Conservation (phyloP, 2,113 vertebrate species). For the Calonectris borealis region DNA sequence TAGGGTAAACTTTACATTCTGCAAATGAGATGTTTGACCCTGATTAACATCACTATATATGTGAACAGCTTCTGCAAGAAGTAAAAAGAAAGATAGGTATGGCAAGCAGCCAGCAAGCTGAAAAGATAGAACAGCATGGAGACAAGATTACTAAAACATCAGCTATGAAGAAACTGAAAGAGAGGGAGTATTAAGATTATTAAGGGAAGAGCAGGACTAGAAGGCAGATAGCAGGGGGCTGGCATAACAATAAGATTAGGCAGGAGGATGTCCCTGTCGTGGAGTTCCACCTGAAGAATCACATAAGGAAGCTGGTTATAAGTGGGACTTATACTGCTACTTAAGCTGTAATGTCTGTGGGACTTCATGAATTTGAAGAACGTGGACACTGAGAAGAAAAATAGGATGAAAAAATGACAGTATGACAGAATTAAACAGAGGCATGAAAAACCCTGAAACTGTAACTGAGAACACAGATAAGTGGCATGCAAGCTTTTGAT, state of each 20-base stretch:
- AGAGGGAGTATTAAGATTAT: not conserved
- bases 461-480: not conserved
- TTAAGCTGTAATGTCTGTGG: not conserved
- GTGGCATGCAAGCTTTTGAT: not conserved
- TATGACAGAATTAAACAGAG: not conserved
- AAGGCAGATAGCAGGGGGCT: not conserved
- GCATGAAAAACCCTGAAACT: not conserved
- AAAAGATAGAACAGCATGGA: not conserved
- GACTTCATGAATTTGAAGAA: not conserved
- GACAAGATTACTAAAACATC: not conserved
- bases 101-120: not conserved
- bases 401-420: not conserved
- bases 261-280: not conserved
- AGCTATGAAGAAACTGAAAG: not conserved
- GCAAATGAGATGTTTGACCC: not conserved
- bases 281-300: not conserved
- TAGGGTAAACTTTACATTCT: not conserved
- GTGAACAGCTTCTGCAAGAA: not conserved
- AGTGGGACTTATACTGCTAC: not conserved
- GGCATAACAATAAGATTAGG: not conserved
- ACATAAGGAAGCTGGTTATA: not conserved
- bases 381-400: not conserved
- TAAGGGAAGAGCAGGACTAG: not conserved
- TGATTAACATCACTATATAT: not conserved
- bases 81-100: not conserved